phyloP scores from a whole-genome alignment of 2,113 vertebrate species.

The Clupea harengus region DNA sequence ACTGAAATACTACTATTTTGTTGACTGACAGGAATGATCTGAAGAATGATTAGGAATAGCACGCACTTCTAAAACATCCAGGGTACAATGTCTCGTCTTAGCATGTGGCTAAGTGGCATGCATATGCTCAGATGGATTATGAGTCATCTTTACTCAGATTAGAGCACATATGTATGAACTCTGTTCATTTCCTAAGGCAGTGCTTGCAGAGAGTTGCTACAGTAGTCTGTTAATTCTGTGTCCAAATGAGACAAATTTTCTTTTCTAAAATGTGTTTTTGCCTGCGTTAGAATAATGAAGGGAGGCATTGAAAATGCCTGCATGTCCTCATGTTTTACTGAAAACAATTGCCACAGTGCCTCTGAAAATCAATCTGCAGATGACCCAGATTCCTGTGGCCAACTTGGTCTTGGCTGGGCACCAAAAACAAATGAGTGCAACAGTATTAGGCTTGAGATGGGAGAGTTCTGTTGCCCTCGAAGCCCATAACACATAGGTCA shows the following conservation, averaged over 20 bases:
- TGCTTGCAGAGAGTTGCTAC: background rate
- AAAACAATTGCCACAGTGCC: slow-evolving; percentile 17
- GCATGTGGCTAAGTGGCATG: background rate
- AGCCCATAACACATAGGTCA: background rate
- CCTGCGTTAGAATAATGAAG: background rate
- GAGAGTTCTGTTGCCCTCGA: background rate
- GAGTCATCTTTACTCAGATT: background rate
- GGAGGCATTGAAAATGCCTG: background rate
- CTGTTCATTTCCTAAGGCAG: background rate
- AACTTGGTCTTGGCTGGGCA: slow-evolving; percentile 29
- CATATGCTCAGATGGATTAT: background rate
- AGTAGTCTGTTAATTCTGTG: background rate
- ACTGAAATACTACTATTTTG: background rate
- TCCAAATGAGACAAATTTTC: background rate
- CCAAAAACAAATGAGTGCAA: slow-evolving; percentile 25
- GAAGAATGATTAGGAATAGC: background rate
- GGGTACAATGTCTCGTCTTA: background rate
- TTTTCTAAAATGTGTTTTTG: background rate
- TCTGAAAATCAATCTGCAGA: slow-evolving; percentile 8
- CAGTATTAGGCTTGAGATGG: background rate
- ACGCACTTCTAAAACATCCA: background rate
- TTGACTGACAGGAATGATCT: background rate
- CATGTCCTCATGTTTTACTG: background rate
- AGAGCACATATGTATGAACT: background rate
- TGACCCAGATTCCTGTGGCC: slow-evolving; percentile 33